A percentile compares a stretch with the other conserved stretches of the same genome.
Conservation (phyloP, 2,797 vertebrate genomes). For the Ceryle rudis region DNA sequence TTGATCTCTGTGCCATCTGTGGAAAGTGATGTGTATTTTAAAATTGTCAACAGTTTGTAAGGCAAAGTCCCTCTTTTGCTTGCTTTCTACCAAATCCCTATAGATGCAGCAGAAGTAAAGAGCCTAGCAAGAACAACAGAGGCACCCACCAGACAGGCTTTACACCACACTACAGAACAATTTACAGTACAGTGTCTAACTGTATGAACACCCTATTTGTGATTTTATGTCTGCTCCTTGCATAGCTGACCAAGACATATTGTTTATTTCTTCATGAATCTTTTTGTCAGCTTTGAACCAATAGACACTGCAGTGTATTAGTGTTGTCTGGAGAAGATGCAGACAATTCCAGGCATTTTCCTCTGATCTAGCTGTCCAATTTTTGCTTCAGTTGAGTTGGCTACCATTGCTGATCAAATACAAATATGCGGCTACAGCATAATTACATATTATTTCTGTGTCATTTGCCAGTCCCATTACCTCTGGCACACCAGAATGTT, state of each 20-base stretch:
- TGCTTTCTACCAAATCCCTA: background rate
- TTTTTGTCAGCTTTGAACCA: background rate
- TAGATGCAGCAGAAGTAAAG: background rate
- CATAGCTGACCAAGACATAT: background rate
- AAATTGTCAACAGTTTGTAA: background rate
- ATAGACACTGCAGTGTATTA: background rate
- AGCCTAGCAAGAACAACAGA: background rate
- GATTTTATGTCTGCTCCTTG: background rate
- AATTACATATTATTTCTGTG: background rate
- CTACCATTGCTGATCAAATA: background rate
- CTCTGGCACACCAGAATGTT: background rate
- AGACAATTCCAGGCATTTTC: background rate
- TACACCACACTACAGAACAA: background rate
- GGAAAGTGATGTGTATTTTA: background rate
- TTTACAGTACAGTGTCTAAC: background rate
- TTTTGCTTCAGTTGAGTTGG: background rate
- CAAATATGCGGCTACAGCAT: background rate
- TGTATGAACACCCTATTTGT: fast-evolving
- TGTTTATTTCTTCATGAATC: background rate
- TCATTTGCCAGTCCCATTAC: background rate
- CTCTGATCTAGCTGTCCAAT: background rate
- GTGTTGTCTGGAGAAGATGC: background rate
- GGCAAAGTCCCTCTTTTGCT: background rate
- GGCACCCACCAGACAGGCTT: background rate
- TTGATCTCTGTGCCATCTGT: background rate